Conservation (phyloP, 2,888 invertebrate genomes). For the Pandemis heparana region DNA sequence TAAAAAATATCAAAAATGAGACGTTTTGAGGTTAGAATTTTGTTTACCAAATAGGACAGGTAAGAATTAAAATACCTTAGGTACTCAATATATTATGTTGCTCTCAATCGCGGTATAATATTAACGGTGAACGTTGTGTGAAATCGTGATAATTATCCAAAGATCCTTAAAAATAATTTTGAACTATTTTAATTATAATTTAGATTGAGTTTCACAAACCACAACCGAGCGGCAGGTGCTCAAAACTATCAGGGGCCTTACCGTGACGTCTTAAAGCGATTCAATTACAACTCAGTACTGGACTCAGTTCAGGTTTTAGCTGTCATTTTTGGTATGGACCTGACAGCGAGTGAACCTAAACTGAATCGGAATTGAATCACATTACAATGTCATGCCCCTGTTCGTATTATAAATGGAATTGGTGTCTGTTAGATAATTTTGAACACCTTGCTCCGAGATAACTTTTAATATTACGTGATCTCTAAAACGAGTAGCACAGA, state of each 20-base stretch:
- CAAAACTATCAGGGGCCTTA: background rate
- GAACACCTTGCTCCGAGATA: background rate
- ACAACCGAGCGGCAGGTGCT: background rate
- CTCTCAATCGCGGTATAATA: background rate
- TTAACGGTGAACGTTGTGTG: background rate
- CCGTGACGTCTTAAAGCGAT: too few species aligned
- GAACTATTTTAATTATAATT: background rate
- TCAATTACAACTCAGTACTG: too few species aligned
- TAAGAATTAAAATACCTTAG: too few species aligned
- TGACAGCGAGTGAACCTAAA: too few species aligned
- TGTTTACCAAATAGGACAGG: too few species aligned
- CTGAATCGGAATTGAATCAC: too few species aligned
- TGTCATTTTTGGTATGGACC: too few species aligned
- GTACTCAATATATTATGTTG: too few species aligned
- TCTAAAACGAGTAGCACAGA: conserved; percentile 1
- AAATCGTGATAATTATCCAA: background rate
- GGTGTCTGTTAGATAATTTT: background rate
- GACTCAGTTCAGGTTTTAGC: too few species aligned
- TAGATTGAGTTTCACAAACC: background rate
- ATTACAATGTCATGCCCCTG: too few species aligned
- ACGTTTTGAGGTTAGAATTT: too few species aligned
- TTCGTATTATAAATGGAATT: background rate
- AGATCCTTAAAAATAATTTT: background rate
- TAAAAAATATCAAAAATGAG: too few species aligned
- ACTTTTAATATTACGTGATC: background rate